A percentile compares a stretch with the other conserved stretches of the same genome.
phyloP scores from a whole-genome alignment of 2,888 invertebrate genomes.

The Philopedon plagiatum region DNA sequence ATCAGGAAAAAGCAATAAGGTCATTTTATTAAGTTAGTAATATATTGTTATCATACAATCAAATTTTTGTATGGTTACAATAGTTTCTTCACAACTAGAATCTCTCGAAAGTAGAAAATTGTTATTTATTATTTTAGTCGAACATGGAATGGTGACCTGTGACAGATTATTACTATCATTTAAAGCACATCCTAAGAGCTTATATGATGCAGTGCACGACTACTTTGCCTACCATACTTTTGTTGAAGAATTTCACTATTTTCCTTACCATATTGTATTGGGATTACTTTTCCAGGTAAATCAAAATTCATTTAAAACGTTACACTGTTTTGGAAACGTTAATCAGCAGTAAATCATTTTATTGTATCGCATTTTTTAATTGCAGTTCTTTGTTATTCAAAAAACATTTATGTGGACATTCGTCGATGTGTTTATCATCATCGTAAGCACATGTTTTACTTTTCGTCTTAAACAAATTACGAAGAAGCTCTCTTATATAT shows the following conservation, averaged over 20 bases:
- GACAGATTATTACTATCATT: neutral
- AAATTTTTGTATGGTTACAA: no score
- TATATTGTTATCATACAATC: no score
- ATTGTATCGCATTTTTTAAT: no score
- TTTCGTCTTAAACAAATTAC: constrained; percentile 53
- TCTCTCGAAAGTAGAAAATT: neutral
- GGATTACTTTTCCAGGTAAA: constrained; percentile 51
- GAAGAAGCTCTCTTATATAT: constrained; percentile 41
- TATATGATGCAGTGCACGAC: constrained; percentile 1
- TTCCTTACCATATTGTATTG: constrained; percentile 50
- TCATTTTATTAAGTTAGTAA: no score
- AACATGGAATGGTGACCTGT: constrained; percentile 45
- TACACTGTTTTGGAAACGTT: no score
- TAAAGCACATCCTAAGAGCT: constrained; percentile 4
- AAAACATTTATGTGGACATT: constrained; percentile 57
- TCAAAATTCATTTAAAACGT: no score
- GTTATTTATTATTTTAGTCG: constrained; percentile 48
- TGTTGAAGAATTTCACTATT: constrained; percentile 37
- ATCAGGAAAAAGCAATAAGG: no score
- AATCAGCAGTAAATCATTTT: no score
- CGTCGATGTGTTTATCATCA: constrained; percentile 54
- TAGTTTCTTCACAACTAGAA: no score
- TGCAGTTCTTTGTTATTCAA: constrained; percentile 54
- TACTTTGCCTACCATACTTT: constrained; percentile 46
- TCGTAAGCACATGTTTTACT: constrained; percentile 52